Percentiles rank a stretch among this genome's conserved stretches.
Evolutionary conservation across 2,888 invertebrate genomes (phyloP).

Genomic region (Melinaea marsaeus): DNA sequence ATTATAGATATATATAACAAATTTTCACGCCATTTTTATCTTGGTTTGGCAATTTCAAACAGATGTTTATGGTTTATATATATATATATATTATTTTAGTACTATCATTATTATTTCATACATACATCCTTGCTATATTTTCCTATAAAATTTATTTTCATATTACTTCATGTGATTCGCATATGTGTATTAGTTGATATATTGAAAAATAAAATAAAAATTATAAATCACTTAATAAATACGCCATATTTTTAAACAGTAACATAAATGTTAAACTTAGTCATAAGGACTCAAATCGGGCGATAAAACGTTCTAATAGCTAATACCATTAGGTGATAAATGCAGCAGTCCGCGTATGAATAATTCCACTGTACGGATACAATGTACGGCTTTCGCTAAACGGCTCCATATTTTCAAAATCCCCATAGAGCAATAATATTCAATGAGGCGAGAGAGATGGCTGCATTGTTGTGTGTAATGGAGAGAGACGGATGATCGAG

Average conservation of each 20-base stretch:
- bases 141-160: too few species aligned
- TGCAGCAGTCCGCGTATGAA: slow-evolving; percentile 73
- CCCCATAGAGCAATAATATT: slow-evolving; percentile 78
- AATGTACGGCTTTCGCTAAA: slow-evolving; percentile 76
- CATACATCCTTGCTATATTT: too few species aligned
- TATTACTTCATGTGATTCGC: too few species aligned
- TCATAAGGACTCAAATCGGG: slow-evolving; percentile 70
- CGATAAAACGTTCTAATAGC: slow-evolving; percentile 73
- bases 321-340: slow-evolving; percentile 78
- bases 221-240: too few species aligned
- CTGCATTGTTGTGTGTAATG: slow-evolving; percentile 45
- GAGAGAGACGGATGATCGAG: slow-evolving; percentile 55
- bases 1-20: too few species aligned
- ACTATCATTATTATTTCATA: too few species aligned
- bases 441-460: slow-evolving; percentile 71
- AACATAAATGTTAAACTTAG: slow-evolving; percentile 6
- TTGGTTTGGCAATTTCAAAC: too few species aligned
- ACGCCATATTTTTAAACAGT: background rate
- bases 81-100: too few species aligned
- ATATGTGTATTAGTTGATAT: too few species aligned
- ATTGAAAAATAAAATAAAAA: too few species aligned
- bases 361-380: slow-evolving; percentile 75
- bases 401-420: slow-evolving; percentile 78
- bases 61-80: too few species aligned
- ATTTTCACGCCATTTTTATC: too few species aligned